Conservation (phyloP, 2,888 invertebrate species). For the Microctonus hyperodae region DNA sequence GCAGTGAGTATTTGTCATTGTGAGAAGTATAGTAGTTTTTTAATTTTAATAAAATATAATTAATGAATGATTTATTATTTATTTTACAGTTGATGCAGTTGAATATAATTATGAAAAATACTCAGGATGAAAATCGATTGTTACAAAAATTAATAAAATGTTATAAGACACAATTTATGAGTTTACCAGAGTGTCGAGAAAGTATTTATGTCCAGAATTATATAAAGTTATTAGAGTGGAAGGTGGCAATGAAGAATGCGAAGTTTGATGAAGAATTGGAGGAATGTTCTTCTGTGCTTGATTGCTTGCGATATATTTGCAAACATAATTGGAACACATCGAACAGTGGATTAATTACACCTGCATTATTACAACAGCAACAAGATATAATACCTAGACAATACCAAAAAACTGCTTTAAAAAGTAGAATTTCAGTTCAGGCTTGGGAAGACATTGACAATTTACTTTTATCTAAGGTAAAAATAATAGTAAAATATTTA, state of each 20-base stretch:
- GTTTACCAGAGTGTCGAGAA: slow-evolving; percentile 57
- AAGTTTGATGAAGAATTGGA: slow-evolving; percentile 55
- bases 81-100: slow-evolving; percentile 56
- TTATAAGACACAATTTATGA: slow-evolving; percentile 56
- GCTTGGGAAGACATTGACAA: slow-evolving; percentile 72
- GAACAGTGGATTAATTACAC: slow-evolving; percentile 67
- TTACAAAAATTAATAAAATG: slow-evolving; percentile 56
- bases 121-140: slow-evolving; percentile 51
- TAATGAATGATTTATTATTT: no score
- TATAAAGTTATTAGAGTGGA: slow-evolving; percentile 66
- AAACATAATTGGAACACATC: slow-evolving; percentile 66
- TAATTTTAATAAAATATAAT: no score
- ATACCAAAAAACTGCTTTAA: slow-evolving; percentile 75
- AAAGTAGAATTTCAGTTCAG: slow-evolving; percentile 68
- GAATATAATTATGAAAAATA: slow-evolving; percentile 56
- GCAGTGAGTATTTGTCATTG: slow-evolving; percentile 67
- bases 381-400: slow-evolving; percentile 68
- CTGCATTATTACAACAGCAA: slow-evolving; percentile 66
- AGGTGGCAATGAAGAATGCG: slow-evolving; percentile 64
- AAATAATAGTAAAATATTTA: no score
- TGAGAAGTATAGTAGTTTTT: no score
- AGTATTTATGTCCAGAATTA: slow-evolving; percentile 56
- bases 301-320: slow-evolving; percentile 66
- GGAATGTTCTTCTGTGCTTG: slow-evolving; percentile 62
- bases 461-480: slow-evolving; percentile 70